phyloP scores from a whole-genome alignment of 2,797 vertebrate species.

The Crenuchus spilurus region DNA sequence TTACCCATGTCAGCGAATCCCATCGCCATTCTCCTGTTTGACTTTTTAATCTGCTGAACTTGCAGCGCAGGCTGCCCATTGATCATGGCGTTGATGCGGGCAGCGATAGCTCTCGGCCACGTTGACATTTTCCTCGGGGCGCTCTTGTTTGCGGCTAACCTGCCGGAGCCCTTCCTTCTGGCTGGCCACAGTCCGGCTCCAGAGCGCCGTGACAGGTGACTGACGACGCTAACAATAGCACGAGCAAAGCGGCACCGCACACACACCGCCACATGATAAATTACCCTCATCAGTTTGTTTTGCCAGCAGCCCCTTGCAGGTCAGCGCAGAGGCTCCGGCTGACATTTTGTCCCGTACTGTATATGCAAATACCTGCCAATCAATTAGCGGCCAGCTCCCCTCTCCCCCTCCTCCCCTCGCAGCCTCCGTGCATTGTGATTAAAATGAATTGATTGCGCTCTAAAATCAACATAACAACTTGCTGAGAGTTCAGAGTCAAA shows the following conservation, averaged over 20 bases:
- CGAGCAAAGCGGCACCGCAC: constrained; percentile 60
- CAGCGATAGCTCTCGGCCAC: constrained; percentile 30
- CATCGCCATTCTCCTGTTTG: constrained; percentile 25
- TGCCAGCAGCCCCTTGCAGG: constrained; percentile 74
- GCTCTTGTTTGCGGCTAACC: constrained; percentile 47
- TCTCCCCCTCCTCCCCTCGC: constrained; percentile 19
- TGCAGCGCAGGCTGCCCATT: constrained; percentile 41
- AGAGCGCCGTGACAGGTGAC: constrained; percentile 76
- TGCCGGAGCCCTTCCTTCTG: constrained; percentile 45
- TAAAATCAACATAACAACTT: constrained; percentile 76
- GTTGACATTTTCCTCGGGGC: constrained; percentile 50
- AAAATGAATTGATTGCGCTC: constrained; percentile 80
- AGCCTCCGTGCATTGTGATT: constrained; percentile 78
- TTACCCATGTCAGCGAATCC: constrained; percentile 40
- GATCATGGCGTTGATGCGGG: constrained; percentile 46
- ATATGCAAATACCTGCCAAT: constrained; percentile 84
- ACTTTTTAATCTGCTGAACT: constrained; percentile 52
- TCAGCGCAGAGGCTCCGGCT: constrained; percentile 76
- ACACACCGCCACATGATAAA: constrained; percentile 77
- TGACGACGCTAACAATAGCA: constrained; percentile 76
- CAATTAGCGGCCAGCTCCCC: constrained; percentile 76
- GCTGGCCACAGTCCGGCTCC: constrained; percentile 49
- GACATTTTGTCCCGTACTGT: constrained; percentile 77
- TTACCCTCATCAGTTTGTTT: constrained; percentile 79
- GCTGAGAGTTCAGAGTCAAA: constrained; percentile 78